A percentile compares a stretch with the other conserved stretches of the same genome.
phyloP scores from a whole-genome alignment of 2,113 vertebrate species.

The Sminthopsis crassicaudata region DNA sequence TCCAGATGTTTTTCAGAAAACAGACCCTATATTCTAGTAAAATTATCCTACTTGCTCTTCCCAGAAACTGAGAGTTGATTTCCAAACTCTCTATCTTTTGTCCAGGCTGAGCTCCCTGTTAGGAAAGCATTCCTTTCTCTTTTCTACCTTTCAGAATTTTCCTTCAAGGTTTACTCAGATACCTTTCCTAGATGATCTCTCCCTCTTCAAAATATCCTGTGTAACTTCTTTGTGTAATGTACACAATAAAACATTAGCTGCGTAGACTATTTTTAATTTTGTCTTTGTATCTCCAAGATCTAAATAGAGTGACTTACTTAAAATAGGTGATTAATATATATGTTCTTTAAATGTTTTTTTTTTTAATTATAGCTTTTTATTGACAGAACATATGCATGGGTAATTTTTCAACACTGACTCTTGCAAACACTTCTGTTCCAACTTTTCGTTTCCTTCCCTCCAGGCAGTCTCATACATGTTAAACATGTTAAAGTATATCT shows the following conservation, averaged over 20 bases:
- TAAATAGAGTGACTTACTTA: background rate
- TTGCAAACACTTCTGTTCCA: too few species aligned
- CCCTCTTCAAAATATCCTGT: background rate
- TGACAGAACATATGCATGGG: too few species aligned
- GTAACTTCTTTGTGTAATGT: background rate
- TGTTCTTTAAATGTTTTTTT: background rate
- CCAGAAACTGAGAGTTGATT: background rate
- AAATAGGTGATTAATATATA: background rate
- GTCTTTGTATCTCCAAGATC: background rate
- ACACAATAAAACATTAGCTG: background rate
- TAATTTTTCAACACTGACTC: too few species aligned
- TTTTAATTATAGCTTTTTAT: too few species aligned
- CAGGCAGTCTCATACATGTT: too few species aligned
- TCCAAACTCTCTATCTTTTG: background rate
- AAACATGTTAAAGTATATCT: too few species aligned
- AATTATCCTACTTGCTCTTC: background rate
- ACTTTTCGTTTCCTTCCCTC: too few species aligned
- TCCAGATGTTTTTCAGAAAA: background rate
- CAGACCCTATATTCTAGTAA: background rate
- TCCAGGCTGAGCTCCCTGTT: background rate
- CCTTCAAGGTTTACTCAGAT: background rate
- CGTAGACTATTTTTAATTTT: background rate
- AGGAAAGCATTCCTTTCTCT: background rate
- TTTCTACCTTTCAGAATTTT: background rate
- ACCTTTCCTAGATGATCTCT: background rate